A percentile compares a stretch with the other conserved stretches of the same genome.
Conservation (phyloP, 2,113 vertebrate genomes). For the Pimephales promelas region DNA sequence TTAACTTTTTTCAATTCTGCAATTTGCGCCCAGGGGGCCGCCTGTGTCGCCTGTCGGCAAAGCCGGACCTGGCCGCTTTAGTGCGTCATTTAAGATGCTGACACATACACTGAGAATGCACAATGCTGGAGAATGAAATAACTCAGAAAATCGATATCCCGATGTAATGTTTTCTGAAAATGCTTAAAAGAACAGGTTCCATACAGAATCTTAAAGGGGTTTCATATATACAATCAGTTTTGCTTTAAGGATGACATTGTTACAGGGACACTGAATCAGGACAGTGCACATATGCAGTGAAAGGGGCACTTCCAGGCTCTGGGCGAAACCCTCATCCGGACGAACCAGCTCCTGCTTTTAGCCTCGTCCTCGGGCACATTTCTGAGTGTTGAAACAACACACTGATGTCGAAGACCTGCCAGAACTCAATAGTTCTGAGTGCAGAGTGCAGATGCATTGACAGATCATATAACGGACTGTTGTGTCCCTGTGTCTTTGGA, state of each 20-base stretch:
- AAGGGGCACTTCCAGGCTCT: background rate
- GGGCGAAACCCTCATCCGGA: background rate
- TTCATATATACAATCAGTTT: too few species aligned
- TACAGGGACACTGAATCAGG: background rate
- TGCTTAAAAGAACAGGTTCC: background rate
- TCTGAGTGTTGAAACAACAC: too few species aligned
- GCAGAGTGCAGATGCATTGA: fast-evolving
- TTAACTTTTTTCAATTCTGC: too few species aligned
- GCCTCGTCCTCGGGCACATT: background rate
- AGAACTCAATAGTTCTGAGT: background rate
- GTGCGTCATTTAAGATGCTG: background rate
- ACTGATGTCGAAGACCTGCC: background rate
- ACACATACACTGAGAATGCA: background rate
- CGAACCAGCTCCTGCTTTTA: background rate
- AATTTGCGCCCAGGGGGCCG: too few species aligned
- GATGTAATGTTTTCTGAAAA: background rate
- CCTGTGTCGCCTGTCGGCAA: too few species aligned
- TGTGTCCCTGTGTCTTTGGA: background rate
- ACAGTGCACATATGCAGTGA: background rate
- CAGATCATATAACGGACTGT: background rate
- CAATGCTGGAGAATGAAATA: background rate
- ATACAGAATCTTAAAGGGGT: too few species aligned
- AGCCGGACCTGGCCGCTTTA: too few species aligned
- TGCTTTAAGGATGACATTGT: too few species aligned
- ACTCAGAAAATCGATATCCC: too few species aligned